Evolutionary conservation across 2,888 invertebrate species (phyloP), one percentile per base, ranked within the genome.

Genomic region (Metalampra italica): DNA sequence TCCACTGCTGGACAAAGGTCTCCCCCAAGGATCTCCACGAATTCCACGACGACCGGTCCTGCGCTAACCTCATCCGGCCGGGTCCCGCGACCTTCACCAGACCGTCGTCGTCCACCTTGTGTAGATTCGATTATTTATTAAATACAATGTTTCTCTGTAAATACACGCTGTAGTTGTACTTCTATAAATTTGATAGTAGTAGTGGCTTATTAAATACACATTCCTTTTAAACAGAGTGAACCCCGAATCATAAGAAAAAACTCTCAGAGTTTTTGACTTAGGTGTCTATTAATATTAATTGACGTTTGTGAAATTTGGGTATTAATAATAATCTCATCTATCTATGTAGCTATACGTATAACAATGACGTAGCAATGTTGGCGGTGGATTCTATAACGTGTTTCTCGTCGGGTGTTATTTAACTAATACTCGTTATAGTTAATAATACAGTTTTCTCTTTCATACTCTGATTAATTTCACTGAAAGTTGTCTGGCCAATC

Each of bases 281-380:
- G 71, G 71, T 71, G 74, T 78, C 78, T 79, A 80, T 80, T 78
- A 78, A 76, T 75, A 75, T 78, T 78, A 80, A 80, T 80, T 78
- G 78, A 72, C 72, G 75, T 68, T 74, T 60, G 73, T 73, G 72
- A 78, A 75, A 76, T 66, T 59, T 56, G 60, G 63, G 60, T 66
- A 32, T 54, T 52, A 51, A 52, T 50, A 36, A 36, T 36, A 22
- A 22, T 5, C n/a, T n/a, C n/a, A n/a, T n/a, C n/a, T n/a, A n/a
- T n/a, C n/a, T n/a, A n/a, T n/a, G n/a, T n/a, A n/a, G n/a, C 22
- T 7, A 55, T 75, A 75, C 75, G 71, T 57, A 71, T 78, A 78
- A 80, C 75, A 79, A 76, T 81, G 80, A 81, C 79, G 65, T 41
- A 69, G 79, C 81, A 77, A 45, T 66, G 67, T 72, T 63, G 56